phyloP scores from a whole-genome alignment of 1,140 invertebrate genomes.

The Parasteatoda tepidariorum region DNA sequence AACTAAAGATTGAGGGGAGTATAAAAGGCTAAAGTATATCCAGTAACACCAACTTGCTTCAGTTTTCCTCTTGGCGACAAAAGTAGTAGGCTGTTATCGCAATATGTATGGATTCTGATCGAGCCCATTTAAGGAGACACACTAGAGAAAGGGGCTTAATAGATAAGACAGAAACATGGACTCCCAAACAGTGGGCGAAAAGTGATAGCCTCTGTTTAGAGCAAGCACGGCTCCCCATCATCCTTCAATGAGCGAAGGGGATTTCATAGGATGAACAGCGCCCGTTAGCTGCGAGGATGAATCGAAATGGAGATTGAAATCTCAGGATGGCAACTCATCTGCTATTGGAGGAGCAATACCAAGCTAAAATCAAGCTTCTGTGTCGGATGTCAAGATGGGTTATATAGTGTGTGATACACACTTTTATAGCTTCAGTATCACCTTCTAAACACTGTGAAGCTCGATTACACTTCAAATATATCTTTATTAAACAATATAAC shows the following conservation, averaged over 20 bases:
- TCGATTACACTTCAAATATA: too few species aligned
- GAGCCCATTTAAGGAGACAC: slow-evolving; percentile 30
- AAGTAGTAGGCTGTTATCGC: slow-evolving; percentile 15
- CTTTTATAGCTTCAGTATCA: too few species aligned
- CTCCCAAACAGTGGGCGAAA: slow-evolving; percentile 40
- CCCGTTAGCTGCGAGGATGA: slow-evolving; percentile 17
- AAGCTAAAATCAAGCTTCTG: too few species aligned
- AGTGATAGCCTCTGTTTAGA: slow-evolving; percentile 35
- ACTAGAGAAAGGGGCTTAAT: slow-evolving; percentile 20
- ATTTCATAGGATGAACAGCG: neutral
- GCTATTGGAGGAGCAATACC: neutral
- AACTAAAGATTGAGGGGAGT: too few species aligned
- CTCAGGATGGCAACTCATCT: slow-evolving; percentile 31
- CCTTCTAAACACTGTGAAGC: too few species aligned
- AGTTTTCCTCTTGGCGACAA: neutral
- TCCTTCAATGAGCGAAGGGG: slow-evolving; percentile 18
- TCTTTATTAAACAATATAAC: too few species aligned
- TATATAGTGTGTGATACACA: too few species aligned
- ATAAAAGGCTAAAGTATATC: too few species aligned
- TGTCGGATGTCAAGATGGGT: too few species aligned
- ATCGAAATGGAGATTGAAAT: slow-evolving; percentile 28
- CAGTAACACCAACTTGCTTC: too few species aligned
- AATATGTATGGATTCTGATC: slow-evolving; percentile 40
- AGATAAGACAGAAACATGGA: slow-evolving; percentile 40
- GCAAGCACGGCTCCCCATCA: slow-evolving; percentile 11